A percentile compares a stretch with the other conserved stretches of the same genome.
Evolutionary conservation across 2,113 vertebrate genomes (phyloP).

Genomic region (Desmodus rotundus): DNA sequence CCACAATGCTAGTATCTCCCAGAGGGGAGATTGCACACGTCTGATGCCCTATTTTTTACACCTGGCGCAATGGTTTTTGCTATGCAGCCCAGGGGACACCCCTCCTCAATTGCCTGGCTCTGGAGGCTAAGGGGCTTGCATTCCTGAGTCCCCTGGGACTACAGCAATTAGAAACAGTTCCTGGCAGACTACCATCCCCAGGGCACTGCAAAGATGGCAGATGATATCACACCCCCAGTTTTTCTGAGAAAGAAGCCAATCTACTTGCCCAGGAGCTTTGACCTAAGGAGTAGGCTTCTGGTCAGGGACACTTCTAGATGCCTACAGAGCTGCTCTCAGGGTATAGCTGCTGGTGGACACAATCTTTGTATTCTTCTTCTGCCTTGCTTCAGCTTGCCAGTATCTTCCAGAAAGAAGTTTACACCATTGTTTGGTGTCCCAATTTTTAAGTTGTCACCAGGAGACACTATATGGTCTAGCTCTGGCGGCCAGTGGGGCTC

Average conservation of each 20-base stretch:
- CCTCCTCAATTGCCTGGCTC: background rate
- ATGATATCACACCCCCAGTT: background rate
- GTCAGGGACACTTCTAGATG: background rate
- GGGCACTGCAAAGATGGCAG: background rate
- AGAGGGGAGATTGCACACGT: background rate
- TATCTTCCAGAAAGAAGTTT: background rate
- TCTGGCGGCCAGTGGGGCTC: background rate
- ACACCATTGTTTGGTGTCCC: too few species aligned
- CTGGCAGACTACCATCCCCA: background rate
- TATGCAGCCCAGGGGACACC: background rate
- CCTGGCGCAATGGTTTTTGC: background rate
- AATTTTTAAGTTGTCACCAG: background rate
- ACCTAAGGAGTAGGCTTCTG: background rate
- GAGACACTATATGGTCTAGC: background rate
- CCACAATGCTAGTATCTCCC: background rate
- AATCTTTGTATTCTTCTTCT: background rate
- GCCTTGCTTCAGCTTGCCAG: background rate
- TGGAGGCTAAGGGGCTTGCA: background rate
- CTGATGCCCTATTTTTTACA: background rate
- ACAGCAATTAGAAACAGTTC: background rate
- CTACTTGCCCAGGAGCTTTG: background rate
- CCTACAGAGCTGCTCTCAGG: background rate
- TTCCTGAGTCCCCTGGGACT: background rate
- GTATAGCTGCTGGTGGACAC: background rate
- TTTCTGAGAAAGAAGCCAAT: background rate